phyloP scores from a whole-genome alignment of 1,140 invertebrate genomes.

The Riptortus pedestris region DNA sequence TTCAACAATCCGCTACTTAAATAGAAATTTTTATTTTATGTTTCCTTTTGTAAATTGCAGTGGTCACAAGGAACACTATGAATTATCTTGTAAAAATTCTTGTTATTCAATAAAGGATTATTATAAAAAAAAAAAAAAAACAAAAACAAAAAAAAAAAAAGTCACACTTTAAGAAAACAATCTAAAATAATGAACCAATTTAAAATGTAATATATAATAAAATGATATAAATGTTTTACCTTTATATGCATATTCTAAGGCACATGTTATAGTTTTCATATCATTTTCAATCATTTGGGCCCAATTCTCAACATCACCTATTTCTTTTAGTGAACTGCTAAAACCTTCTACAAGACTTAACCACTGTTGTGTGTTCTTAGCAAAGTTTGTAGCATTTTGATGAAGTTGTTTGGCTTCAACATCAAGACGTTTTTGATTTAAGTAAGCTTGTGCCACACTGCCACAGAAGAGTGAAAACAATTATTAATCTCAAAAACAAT shows the following conservation, averaged over 20 bases:
- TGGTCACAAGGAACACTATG: no score
- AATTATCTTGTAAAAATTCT: no score
- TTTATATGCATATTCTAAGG: conserved; percentile 91
- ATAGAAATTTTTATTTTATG: no score
- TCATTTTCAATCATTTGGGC: conserved; percentile 92
- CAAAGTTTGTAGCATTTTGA: conserved; percentile 83
- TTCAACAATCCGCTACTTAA: no score
- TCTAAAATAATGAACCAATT: not conserved
- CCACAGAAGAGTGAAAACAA: conserved; percentile 32
- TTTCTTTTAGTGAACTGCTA: conserved; percentile 90
- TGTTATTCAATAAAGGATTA: no score
- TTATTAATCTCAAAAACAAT: conserved; percentile 15
- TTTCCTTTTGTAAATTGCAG: no score
- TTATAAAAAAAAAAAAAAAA: no score
- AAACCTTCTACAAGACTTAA: conserved; percentile 87
- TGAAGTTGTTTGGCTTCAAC: conserved; percentile 95
- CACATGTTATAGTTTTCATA: conserved; percentile 83
- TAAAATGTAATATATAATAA: not conserved
- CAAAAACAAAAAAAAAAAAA: no score
- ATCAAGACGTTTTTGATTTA: conserved; percentile 95
- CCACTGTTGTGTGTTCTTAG: conserved; percentile 95
- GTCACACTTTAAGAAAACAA: no score
- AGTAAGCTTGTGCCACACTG: conserved; percentile 90
- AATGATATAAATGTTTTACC: conserved; percentile 40
- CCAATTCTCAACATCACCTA: conserved; percentile 99